These are phyloP conservation scores for Micronycteris hirsuta DNA, from an alignment of 2,113 vertebrate species.

Conservation along the genomic window DNA sequence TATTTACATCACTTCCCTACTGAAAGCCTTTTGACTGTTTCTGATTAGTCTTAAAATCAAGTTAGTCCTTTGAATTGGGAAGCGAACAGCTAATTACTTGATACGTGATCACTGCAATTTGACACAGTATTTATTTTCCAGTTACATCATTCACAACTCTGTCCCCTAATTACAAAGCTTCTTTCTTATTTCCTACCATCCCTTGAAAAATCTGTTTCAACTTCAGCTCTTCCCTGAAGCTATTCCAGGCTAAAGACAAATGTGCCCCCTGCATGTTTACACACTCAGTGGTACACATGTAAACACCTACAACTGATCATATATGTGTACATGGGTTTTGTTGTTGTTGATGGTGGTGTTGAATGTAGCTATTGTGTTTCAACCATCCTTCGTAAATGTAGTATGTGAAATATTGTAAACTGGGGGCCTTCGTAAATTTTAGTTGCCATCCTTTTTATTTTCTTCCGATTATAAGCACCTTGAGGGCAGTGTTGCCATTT, in stretches of 20 bases:
- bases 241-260: neutral
- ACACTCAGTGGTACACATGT: neutral
- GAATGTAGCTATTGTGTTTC: neutral
- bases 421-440: neutral
- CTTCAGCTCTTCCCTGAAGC: neutral
- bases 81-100: conserved; percentile 9
- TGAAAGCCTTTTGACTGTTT: neutral
- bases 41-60: conserved; percentile 14
- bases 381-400: neutral
- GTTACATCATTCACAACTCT: neutral
- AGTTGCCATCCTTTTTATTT: conserved; percentile 33
- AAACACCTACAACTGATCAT: neutral
- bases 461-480: conserved; percentile 57
- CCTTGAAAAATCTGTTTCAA: conserved; percentile 19
- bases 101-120: neutral
- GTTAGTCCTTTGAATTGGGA: neutral
- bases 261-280: too few species aligned
- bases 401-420: neutral
- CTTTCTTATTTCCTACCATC: neutral
- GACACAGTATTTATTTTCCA: neutral
- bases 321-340: neutral
- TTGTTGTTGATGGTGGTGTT: neutral
- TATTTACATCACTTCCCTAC: neutral
- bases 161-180: conserved; percentile 12
- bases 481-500: conserved; percentile 56